Conservation (phyloP, 2,888 invertebrate genomes). For the Dicranocentrus wangi region DNA sequence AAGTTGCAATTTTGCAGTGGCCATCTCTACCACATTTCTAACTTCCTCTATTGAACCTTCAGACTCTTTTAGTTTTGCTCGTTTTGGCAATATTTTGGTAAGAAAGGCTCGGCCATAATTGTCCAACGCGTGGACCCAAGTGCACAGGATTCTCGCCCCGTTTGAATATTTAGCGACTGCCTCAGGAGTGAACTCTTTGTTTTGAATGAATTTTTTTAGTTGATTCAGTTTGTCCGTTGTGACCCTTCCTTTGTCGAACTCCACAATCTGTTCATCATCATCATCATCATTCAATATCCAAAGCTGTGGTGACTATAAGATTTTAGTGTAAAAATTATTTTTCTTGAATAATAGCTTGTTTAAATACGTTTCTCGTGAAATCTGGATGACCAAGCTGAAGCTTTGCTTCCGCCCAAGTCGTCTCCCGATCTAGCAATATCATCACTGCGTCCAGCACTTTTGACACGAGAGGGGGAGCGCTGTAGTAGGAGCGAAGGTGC, state of each 20-base stretch:
- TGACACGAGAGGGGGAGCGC: constrained; percentile 40
- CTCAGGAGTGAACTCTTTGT: constrained; percentile 46
- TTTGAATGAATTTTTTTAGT: constrained; percentile 33
- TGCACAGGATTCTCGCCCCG: constrained; percentile 44
- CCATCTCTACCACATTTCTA: background rate
- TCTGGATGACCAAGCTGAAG: constrained; percentile 46
- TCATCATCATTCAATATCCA: too few relatives aligned
- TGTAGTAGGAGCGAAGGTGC: constrained; percentile 29
- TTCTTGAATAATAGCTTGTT: background rate
- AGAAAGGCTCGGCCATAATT: constrained; percentile 45
- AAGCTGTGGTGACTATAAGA: too few relatives aligned
- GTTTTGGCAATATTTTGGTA: constrained; percentile 33
- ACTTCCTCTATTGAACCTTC: constrained; percentile 28
- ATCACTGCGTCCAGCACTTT: constrained; percentile 46
- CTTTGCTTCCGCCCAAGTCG: constrained; percentile 44
- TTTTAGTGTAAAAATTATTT: too few relatives aligned
- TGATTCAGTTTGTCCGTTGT: constrained; percentile 31
- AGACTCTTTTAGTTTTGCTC: constrained; percentile 25
- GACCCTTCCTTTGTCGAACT: constrained; percentile 41
- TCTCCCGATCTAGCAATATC: constrained; percentile 44
- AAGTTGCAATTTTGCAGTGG: constrained; percentile 36
- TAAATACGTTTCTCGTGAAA: constrained; percentile 36
- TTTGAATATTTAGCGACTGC: constrained; percentile 50
- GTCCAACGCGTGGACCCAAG: constrained; percentile 49
- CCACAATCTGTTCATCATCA: constrained; percentile 35